A percentile compares a stretch with the other conserved stretches of the same genome.
Conservation (phyloP, 2,797 vertebrate species). For the Antennarius maculatus region DNA sequence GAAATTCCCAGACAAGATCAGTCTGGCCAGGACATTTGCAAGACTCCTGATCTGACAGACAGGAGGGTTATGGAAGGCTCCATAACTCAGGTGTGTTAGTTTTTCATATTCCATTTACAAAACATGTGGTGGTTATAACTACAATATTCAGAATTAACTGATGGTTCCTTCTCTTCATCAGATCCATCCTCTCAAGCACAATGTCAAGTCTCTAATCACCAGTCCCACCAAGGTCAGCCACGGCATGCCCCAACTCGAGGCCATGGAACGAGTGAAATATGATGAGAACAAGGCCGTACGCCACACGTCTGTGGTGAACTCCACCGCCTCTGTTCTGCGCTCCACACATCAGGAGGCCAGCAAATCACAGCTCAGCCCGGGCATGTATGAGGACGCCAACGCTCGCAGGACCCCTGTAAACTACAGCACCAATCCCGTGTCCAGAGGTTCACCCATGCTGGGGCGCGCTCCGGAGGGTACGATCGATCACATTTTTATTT, state of each 20-base stretch:
- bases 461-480: conserved; percentile 88
- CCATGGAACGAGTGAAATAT: conserved; percentile 90
- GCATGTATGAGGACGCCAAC: conserved; percentile 93
- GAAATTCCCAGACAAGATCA: conserved; percentile 95
- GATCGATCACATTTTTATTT: conserved; percentile 4
- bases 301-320: conserved; percentile 95
- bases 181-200: conserved; percentile 91
- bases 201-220: conserved; percentile 97
- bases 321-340: conserved; percentile 92
- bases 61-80: conserved; percentile 90
- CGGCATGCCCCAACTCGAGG: conserved; percentile 87
- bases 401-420: conserved; percentile 94
- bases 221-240: conserved; percentile 90
- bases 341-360: conserved; percentile 91
- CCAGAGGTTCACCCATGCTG: conserved; percentile 94
- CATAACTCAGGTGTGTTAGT: conserved; percentile 89
- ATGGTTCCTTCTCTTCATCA: conserved; percentile 79
- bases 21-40: conserved; percentile 88
- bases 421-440: conserved; percentile 87
- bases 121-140: not conserved
- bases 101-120: conserved; percentile 5
- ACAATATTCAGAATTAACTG: not conserved
- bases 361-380: conserved; percentile 94
- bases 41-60: conserved; percentile 90
- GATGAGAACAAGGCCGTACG: conserved; percentile 90